Evolutionary conservation across 2,888 invertebrate genomes (phyloP), one percentile per base, ranked within the genome.

Genomic region (Eilema griseolum): DNA sequence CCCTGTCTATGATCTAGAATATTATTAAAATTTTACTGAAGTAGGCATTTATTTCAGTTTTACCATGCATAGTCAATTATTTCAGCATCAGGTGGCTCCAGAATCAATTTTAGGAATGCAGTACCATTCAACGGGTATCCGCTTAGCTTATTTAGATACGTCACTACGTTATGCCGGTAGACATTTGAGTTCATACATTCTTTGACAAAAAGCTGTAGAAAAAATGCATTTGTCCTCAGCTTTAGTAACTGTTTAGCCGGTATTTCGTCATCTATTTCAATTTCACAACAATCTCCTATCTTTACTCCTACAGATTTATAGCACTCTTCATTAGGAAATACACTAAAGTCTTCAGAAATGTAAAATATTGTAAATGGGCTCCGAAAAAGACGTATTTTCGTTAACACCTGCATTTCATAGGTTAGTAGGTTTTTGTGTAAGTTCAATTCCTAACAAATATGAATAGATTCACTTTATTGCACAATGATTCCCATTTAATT

Each of bases 51-150:
- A 46, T 46, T 20, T 5, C 20, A 28, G 24, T 86, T 93, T 95
- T 92, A 97, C 97, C 97, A 97, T 71, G 95, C 96, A 89, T 96
- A 97, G 88, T 97, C 97, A 77, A 97, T 95, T 62, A 97, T 95
- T 86, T 97, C 96, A 72, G 90, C 93, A 74, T 94, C 93, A 1
- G 97, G 96, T 20, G 95, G 96, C 70, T 94, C 89, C 60, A 97
- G 85, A 77, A 95, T 95, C 64, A 97, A 85, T 77, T 92, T 93
- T 57, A 95, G 80, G 76, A 88, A 88, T 33, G 91, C 86, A 59
- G 85, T 89, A 12, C 87, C 88, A 75, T 83, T 87, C 20, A 78
- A 71, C 23, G 89, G 86, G 73, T 81, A 84, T 31, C 87, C 88
- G 73, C 87, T 83, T 28, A 89, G 67, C 66, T 86, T 78, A 69